Evolutionary conservation across 2,113 vertebrate species (phyloP), one percentile per base, ranked within the genome.

Genomic region (Nematolebias whitei): DNA sequence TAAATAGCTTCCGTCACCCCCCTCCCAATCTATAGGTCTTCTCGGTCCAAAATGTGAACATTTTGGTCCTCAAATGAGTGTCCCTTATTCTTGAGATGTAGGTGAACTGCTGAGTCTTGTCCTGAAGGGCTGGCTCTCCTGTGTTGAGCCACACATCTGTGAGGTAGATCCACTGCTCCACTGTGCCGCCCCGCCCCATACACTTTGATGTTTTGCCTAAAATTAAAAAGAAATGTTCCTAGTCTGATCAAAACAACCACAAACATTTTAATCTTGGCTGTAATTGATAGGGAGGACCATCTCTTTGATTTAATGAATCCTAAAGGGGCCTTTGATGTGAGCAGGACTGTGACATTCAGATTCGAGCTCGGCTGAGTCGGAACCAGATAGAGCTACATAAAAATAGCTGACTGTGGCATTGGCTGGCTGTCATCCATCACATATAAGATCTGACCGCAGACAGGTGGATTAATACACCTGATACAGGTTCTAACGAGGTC

Each of bases 401-500:
- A 88, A 87, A 85, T 41, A 85, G 88, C 87, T 88, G 84, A 86
- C 87, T 82, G 77, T 80, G 78, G 79, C 84, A 70, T 77, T 72
- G 80, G 79, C 74, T 51, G 50, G 69, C 67, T 68, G 14, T 72
- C 74, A 88, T 90, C 88, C 86, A 85, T 91, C 86, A 87, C 86
- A 62, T 84, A 78, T 78, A 76, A 87, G 85, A 83, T 84, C 65
- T 72, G 63, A 63, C 78, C 16, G 73, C 79, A 71, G 85, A 80
- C 78, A 87, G 78, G 78, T 85, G 84, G 81, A 89, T 88, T 86
- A 83, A 89, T 84, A 68, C 43, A 74, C 74, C 40, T 3, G 74
- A 85, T 82, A 78, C 20, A 41, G 68, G 76, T 68, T 69, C 56
- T 63, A 54, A 23, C 50, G 65, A 61, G 60, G 78, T 68, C 62